Percentiles rank a stretch among this genome's conserved stretches.
These are phyloP conservation scores for Masticophis lateralis DNA, from an alignment of 2,797 vertebrate genomes.

Conservation along the genomic window DNA sequence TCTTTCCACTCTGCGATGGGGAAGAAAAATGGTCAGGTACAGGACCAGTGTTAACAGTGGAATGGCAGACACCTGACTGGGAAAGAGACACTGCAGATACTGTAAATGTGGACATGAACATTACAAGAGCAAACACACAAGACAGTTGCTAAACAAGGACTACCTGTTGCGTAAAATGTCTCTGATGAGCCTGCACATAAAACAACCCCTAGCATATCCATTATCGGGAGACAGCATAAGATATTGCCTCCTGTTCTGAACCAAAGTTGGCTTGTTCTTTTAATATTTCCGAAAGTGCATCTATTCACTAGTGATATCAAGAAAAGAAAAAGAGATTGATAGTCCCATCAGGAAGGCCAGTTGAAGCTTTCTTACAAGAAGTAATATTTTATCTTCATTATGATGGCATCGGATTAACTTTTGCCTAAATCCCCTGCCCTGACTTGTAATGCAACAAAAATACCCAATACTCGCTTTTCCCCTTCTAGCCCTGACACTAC, in stretches of 20 bases:
- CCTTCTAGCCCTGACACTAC: conserved; percentile 76
- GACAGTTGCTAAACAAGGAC: neutral
- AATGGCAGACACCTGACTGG: neutral
- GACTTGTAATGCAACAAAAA: neutral
- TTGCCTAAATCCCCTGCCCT: neutral
- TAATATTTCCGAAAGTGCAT: neutral
- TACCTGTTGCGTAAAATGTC: neutral
- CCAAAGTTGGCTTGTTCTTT: neutral
- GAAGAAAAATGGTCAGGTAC: neutral
- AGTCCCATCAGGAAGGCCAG: neutral
- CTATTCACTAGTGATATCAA: neutral
- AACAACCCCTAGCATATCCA: neutral
- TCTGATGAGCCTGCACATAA: neutral
- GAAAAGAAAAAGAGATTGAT: neutral
- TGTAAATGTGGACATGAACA: neutral
- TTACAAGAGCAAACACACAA: neutral
- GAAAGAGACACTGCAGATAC: neutral
- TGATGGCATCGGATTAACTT: neutral
- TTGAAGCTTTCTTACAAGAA: too few relatives aligned
- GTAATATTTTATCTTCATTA: neutral
- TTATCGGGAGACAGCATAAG: neutral
- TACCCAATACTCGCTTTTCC: neutral
- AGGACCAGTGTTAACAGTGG: neutral
- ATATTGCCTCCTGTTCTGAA: neutral
- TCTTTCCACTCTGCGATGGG: neutral